Evolutionary conservation across 1,140 invertebrate genomes (phyloP), one percentile per base, ranked within the genome.

Genomic region (Drosophila chauvacae): DNA sequence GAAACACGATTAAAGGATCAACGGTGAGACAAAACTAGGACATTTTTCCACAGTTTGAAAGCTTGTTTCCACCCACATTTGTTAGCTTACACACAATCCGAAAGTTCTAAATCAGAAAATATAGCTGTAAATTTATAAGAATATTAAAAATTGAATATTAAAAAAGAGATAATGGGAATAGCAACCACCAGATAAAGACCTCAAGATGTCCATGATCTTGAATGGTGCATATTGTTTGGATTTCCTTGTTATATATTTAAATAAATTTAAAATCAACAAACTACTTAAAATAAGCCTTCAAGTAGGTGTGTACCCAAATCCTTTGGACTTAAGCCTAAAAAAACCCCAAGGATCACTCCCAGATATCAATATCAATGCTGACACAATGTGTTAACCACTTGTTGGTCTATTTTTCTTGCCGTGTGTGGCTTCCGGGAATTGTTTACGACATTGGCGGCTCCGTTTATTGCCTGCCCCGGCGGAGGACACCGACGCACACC

Each of bases 391-490:
- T 23, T 23, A 23, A 23, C 18, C 51, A 37, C 23, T 37, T 23
- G 9, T 55, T 3, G 33, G 14, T 9, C 0, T 23, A 37, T 23
- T 39, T 56, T 56, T 56, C 53, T 56, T 39, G 35, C 53, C 53
- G 53, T 56, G 53, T 56, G 20, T 56, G 53, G 53, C 53, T 56
- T 56, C 53, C 53, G 53, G 53, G 53, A 56, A 56, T 81, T 60
- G 51, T 71, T 64, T 57, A 65, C 80, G 80, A 78, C 47, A 72
- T 64, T 42, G 50, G 53, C 72, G 61, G 66, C 75, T 77, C 68
- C 77, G 82, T 83, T 87, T 88, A 87, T 87, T 83, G 84, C 83
- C 68, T 69, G 62, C 57, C 80, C 44, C 74, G 33, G 51, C 51
- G 51, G 18, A 55, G 51, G 14, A 35, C 26, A 18, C 26, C 26